Conservation (phyloP, 2,113 vertebrate species). For the Pomatorhinus ruficollis region DNA sequence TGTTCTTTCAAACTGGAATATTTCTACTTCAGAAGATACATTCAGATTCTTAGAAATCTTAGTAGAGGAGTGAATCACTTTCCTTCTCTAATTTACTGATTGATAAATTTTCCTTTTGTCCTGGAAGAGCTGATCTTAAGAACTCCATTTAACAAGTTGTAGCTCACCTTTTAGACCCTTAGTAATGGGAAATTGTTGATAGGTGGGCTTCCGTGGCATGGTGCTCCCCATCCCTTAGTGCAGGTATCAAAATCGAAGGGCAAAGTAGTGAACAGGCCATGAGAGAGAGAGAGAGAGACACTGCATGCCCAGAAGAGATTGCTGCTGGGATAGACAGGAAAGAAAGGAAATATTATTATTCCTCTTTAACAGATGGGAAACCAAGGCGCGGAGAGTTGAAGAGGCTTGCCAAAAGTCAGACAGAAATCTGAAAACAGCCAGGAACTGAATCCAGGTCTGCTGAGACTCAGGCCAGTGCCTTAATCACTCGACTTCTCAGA, state of each 20-base stretch:
- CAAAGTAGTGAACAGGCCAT: background rate
- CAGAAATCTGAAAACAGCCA: conserved; percentile 50
- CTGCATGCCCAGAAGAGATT: background rate
- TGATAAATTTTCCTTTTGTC: background rate
- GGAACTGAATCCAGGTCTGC: conserved; percentile 3
- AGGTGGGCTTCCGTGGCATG: background rate
- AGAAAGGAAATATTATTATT: conserved; percentile 57
- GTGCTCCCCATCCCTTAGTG: background rate
- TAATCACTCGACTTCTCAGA: conserved; percentile 4
- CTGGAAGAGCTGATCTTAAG: background rate
- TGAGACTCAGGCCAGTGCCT: conserved; percentile 34
- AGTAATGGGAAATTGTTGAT: background rate
- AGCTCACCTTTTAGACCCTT: background rate
- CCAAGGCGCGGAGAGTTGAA: background rate
- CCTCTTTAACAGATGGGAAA: conserved; percentile 51
- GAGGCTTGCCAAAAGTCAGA: conserved; percentile 48
- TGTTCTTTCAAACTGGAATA: background rate
- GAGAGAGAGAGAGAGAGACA: background rate
- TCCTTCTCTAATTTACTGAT: background rate
- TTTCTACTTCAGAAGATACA: background rate
- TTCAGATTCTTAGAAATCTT: background rate
- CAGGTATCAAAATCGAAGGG: background rate
- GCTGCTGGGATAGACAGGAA: background rate
- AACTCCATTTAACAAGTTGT: background rate
- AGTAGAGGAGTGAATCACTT: background rate